Base-by-base conservation (phyloP, 2,888 invertebrate species). In the Salpingus planirostris region DNA sequence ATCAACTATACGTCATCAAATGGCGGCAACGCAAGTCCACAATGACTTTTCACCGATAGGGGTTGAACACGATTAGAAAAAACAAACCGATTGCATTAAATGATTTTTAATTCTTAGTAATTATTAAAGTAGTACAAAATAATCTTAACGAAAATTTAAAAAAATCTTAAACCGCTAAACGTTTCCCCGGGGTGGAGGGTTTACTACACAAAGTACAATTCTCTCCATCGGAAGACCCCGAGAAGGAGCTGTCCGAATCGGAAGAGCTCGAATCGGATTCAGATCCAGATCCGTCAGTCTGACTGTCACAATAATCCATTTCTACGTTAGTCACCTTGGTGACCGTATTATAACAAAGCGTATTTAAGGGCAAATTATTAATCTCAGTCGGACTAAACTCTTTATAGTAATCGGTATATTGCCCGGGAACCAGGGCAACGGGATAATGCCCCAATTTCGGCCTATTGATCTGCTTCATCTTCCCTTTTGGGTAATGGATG, bases 401-500 rank as follows among this genome's bases (percentile, higher is more conserved):
- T 54, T 81, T 78, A 65, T 84, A 95, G 58, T 76, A 75, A 63
- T 93, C 89, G 47, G 87, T 85, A 68, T 80, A 97, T 68, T 98
- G 98, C n/a, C 96, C 96, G 21, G 95, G 92, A 50, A 98, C 80
- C 42, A 98, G 69, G 24, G 96, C 81, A 39, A 95, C 80, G 11
- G 97, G 97, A 71, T 95, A 98, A 62, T 75, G 62, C 23, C 78
- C 77, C 22, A 76, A 64, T 46, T 73, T 72, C 28, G 67, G 68
- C 41, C 67, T 68, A 13, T 64, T 63, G 11, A 69, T 60, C 22
- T 54, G 50, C 33, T 59, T 59, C 38, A 58, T 51, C 41, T 53
- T 60, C 29, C 70, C 71, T 46, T 69, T 73, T 3, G 87, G 88
- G 58, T 80, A 78, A 60, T 88, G 88, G 42, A 95, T 74, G 1